These are phyloP conservation scores for Diaperis boleti DNA, from an alignment of 2,888 invertebrate species.

Conservation along the genomic window DNA sequence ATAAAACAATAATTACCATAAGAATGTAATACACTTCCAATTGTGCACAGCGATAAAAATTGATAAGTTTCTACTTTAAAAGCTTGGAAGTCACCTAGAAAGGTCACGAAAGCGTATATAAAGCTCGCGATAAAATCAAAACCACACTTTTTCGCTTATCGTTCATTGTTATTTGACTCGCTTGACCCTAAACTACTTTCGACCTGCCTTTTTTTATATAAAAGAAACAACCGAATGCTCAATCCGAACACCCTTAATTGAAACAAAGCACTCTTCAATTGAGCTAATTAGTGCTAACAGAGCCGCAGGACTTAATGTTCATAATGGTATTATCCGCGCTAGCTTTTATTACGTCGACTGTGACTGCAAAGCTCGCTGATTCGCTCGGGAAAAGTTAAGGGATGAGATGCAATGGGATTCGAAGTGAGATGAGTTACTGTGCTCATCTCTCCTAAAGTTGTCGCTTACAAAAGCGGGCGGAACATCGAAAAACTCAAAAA, in stretches of 20 bases:
- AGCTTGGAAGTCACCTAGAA: slow-evolving; percentile 24
- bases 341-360: slow-evolving; percentile 10
- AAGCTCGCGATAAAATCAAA: slow-evolving; percentile 29
- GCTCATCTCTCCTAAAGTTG: no score
- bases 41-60: slow-evolving; percentile 8
- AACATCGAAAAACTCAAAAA: no score
- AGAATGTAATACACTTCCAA: slow-evolving; percentile 9
- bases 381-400: no score
- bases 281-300: slow-evolving; percentile 23
- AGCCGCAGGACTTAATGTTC: slow-evolving; percentile 29
- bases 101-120: slow-evolving; percentile 34
- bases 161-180: slow-evolving; percentile 19
- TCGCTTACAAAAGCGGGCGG: no score
- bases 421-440: no score
- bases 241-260: slow-evolving; percentile 24
- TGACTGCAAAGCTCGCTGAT: background rate
- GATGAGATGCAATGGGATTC: no score
- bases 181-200: slow-evolving; percentile 27
- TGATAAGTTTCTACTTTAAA: slow-evolving; percentile 23
- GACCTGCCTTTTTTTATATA: slow-evolving; percentile 7
- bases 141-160: slow-evolving; percentile 26
- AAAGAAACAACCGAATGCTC: slow-evolving; percentile 7
- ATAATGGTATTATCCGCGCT: slow-evolving; percentile 15
- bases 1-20: slow-evolving; percentile 23
- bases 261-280: slow-evolving; percentile 34